These are phyloP conservation scores for Pterocles orientalis DNA, from an alignment of 2,113 vertebrate species.

Conservation along the genomic window DNA sequence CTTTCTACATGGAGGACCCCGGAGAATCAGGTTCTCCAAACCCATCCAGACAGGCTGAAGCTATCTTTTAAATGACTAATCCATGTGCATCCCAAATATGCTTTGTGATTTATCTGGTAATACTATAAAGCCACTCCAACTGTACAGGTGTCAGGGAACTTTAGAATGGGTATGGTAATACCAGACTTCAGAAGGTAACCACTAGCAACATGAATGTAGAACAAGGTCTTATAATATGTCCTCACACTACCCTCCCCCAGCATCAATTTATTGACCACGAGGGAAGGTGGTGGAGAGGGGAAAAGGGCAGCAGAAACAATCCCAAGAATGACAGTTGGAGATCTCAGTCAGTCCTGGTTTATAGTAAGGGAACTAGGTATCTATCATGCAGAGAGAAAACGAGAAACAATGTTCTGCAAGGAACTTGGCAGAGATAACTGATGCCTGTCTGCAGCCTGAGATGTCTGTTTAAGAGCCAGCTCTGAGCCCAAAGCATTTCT, in stretches of 20 bases:
- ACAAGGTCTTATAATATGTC: not conserved
- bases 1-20: not conserved
- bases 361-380: not conserved
- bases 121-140: not conserved
- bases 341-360: not conserved
- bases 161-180: not conserved
- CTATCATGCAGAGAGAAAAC: not conserved
- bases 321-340: not conserved
- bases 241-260: not conserved
- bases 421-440: not conserved
- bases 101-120: not conserved
- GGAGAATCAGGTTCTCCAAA: not conserved
- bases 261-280: not conserved
- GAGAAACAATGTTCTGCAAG: not conserved
- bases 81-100: not conserved
- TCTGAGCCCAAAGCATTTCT: not conserved
- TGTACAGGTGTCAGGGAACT: not conserved
- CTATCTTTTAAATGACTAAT: not conserved
- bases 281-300: accelerated
- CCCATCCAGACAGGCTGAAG: not conserved
- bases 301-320: not conserved
- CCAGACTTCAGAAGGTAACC: conserved; percentile 4
- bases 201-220: conserved; percentile 8
- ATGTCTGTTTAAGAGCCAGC: not conserved
- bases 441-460: not conserved